These are phyloP conservation scores for Spea multiplicata DNA, from an alignment of 2,113 vertebrate species.

Conservation along the genomic window DNA sequence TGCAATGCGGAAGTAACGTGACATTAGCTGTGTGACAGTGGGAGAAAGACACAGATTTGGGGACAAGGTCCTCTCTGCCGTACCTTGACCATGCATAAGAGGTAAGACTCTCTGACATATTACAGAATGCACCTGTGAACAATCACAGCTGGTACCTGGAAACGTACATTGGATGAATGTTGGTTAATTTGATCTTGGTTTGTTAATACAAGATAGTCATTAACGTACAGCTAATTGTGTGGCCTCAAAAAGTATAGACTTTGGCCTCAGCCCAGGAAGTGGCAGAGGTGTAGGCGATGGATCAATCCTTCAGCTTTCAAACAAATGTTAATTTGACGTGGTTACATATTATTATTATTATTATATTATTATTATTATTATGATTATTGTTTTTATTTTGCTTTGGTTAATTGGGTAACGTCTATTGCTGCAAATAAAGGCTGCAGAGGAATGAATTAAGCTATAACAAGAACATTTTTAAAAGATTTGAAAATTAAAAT, in stretches of 20 bases:
- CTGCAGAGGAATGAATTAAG: too few species aligned
- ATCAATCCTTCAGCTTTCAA: background rate
- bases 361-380: too few species aligned
- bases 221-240: background rate
- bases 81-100: constrained; percentile 8
- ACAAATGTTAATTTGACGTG: too few species aligned
- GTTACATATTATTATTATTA: too few species aligned
- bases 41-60: background rate
- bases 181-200: background rate
- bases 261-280: constrained; percentile 21
- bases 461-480: too few species aligned
- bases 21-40: constrained; percentile 10
- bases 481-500: too few species aligned
- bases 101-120: constrained; percentile 9
- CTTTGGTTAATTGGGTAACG: too few species aligned
- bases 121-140: background rate
- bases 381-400: too few species aligned
- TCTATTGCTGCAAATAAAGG: too few species aligned
- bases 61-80: background rate
- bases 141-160: background rate
- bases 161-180: background rate
- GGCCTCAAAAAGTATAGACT: constrained; percentile 9
- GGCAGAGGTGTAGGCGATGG: background rate
- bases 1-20: constrained; percentile 22
- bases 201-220: background rate